Evolutionary conservation across 2,888 invertebrate species (phyloP).

Genomic region (Macrophya annulata): DNA sequence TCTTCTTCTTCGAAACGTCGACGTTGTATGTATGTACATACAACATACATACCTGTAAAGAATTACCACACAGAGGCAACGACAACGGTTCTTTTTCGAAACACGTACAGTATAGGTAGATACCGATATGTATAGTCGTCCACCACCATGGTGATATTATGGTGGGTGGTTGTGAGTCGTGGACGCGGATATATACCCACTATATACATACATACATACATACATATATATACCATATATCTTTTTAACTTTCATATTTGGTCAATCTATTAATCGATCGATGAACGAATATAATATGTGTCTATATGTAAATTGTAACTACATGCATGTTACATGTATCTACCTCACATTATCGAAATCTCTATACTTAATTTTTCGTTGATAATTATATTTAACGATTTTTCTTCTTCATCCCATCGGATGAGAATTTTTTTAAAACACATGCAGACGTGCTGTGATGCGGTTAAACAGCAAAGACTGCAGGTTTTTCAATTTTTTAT

Average conservation of each 20-base stretch:
- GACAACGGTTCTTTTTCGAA: constrained; percentile 32
- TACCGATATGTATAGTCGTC: neutral
- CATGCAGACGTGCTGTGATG: too few relatives aligned
- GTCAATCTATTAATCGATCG: neutral
- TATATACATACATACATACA: too few relatives aligned
- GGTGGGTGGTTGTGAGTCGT: neutral
- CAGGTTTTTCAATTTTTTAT: too few relatives aligned
- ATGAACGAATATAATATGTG: neutral
- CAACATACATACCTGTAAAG: neutral
- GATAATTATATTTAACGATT: too few relatives aligned
- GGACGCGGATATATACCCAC: neutral
- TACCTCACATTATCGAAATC: too few relatives aligned
- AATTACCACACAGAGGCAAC: constrained; percentile 4
- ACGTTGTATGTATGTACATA: too few relatives aligned
- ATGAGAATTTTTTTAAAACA: too few relatives aligned
- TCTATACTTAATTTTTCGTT: too few relatives aligned
- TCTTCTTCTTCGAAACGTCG: constrained; percentile 5
- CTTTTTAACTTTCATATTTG: neutral
- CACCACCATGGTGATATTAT: neutral
- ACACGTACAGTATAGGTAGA: constrained; percentile 1
- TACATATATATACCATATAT: neutral
- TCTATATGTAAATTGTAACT: too few relatives aligned
- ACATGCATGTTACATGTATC: too few relatives aligned
- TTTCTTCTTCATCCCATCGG: too few relatives aligned
- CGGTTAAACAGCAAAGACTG: too few relatives aligned